phyloP scores from a whole-genome alignment of 2,113 vertebrate genomes.

The Hemicordylus capensis region DNA sequence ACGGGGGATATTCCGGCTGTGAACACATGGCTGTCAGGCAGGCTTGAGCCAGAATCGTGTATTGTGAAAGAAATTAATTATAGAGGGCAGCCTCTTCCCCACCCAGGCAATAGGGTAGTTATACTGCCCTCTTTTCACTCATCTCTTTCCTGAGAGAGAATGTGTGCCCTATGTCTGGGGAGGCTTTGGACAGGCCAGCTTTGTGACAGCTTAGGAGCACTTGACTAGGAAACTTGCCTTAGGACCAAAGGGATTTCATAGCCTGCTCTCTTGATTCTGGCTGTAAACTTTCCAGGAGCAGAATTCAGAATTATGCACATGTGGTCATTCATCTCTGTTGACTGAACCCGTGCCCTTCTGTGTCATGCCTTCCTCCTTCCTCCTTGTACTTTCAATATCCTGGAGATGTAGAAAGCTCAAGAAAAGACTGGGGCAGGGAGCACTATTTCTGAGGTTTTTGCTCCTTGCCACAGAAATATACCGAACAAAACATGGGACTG shows the following conservation, averaged over 20 bases:
- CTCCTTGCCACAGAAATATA: not conserved
- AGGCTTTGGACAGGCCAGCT: not conserved
- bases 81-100: not conserved
- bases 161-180: not conserved
- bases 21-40: no score
- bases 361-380: not conserved
- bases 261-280: not conserved
- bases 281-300: not conserved
- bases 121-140: not conserved
- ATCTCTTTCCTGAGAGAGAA: not conserved
- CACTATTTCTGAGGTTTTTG: no score
- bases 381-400: not conserved
- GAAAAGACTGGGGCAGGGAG: not conserved
- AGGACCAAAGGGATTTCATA: not conserved
- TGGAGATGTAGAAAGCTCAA: not conserved
- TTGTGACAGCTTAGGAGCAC: not conserved
- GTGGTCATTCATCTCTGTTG: not conserved
- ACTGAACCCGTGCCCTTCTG: not conserved
- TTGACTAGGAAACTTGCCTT: not conserved
- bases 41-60: not conserved
- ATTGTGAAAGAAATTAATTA: not conserved
- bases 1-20: not conserved
- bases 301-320: conserved; percentile 20
- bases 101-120: not conserved
- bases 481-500: not conserved